Evolutionary conservation across 1,140 invertebrate species (phyloP), one percentile per base, ranked within the genome.

Genomic region (Copidosoma floridanum): DNA sequence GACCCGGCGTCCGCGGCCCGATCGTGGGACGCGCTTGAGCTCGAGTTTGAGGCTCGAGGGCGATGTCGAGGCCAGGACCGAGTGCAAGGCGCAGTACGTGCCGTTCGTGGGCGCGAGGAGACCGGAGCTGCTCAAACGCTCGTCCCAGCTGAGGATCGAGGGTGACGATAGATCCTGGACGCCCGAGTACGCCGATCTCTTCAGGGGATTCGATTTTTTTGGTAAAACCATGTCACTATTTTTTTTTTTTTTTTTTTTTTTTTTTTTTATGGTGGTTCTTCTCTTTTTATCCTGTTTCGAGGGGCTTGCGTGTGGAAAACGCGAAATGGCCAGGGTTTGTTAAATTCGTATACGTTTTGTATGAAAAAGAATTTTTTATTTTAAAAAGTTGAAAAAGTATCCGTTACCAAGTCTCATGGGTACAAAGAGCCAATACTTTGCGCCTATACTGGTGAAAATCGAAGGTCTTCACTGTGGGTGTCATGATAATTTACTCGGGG

Each of bases 21-120:
- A n/a, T n/a, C n/a, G n/a, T n/a, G n/a, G n/a, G n/a, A 67, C 74
- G 46, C 73, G 80, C 52, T 62, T 78, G 20, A 76, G 78, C 1
- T 79, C 80, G 6, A 69, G 81, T 52, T 65, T 84, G 29, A 81
- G 81, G 57, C 67, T 84, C 10, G 81, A 84, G 64, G 83, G 83
- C 32, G 74, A 80, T 23, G 62, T 83, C 21, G 76, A 82, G 57
- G 78, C 68, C 3, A 68, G 71, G 6, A 83, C 83, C 3, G 83
- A 85, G 67, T 82, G 75, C 64, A 74, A 78, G n/a, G 81, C 82
- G 10, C 79, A 83, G 40, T 85, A 80, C 65, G 65, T 81, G 1
- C 74, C 80, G 5, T 83, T 78, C 35, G 61, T 78, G 4, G 74
- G 76, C 0, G 73, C 66, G 0, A 67, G 68, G 56, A 76, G 75